Percentiles rank a stretch among this genome's conserved stretches.
Evolutionary conservation across 2,797 vertebrate genomes (phyloP).

Genomic region (Anguilla obscura): DNA sequence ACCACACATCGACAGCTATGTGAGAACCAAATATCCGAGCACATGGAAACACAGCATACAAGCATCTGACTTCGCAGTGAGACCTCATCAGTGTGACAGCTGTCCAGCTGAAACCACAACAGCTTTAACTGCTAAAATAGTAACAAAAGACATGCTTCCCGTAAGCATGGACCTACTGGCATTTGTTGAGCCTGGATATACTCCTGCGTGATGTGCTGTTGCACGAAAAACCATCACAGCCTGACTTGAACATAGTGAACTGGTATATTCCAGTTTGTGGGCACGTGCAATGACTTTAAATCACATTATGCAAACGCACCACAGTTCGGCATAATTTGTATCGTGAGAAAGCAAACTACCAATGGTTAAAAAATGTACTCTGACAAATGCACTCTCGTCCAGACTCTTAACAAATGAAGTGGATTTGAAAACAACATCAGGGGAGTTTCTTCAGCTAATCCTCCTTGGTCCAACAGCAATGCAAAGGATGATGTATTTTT

Average conservation of each 20-base stretch:
- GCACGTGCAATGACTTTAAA: background rate
- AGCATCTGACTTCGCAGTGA: no score
- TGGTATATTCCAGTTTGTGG: background rate
- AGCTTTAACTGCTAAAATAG: no score
- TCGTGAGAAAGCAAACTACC: background rate
- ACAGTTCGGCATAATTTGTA: background rate
- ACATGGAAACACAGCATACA: no score
- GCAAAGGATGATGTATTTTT: background rate
- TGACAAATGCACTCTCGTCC: background rate
- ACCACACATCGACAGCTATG: no score
- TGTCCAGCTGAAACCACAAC: no score
- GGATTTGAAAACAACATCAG: background rate
- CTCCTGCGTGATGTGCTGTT: no score
- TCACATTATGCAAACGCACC: background rate
- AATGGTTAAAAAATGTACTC: background rate
- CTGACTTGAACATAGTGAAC: background rate
- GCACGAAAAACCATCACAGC: no score
- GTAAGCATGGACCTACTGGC: no score
- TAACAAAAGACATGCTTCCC: no score
- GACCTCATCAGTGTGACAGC: no score
- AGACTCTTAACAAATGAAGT: background rate
- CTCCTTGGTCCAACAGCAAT: background rate
- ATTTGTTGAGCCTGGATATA: no score
- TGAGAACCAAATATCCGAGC: no score
- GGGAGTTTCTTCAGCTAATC: background rate